A percentile compares a stretch with the other conserved stretches of the same genome.
Evolutionary conservation across 2,113 vertebrate genomes (phyloP).

Genomic region (Prionailurus bengalensis): DNA sequence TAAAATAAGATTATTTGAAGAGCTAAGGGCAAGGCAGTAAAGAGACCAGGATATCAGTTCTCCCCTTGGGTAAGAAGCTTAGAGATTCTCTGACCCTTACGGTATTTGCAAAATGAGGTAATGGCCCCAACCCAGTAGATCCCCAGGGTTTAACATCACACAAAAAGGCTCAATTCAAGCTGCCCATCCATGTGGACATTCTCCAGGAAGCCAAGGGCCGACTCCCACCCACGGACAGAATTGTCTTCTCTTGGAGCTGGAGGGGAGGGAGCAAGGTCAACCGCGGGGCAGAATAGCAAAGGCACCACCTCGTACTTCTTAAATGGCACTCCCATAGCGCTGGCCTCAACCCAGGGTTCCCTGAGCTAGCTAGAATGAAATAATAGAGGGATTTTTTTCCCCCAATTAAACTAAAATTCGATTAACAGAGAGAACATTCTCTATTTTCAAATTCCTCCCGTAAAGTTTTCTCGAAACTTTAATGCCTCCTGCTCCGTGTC

Average conservation of each 20-base stretch:
- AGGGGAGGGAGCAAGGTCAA: not conserved
- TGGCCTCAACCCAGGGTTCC: not conserved
- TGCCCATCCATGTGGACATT: not conserved
- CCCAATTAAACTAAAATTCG: not conserved
- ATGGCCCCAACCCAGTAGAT: not conserved
- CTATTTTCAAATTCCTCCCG: not conserved
- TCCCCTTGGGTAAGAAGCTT: not conserved
- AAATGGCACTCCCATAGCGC: not conserved
- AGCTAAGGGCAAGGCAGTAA: not conserved
- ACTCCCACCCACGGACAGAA: not conserved
- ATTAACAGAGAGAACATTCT: not conserved
- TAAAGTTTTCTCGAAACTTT: not conserved
- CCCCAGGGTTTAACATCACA: not conserved
- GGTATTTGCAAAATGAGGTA: slow-evolving; percentile 11
- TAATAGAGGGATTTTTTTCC: not conserved
- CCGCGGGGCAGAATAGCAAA: not conserved
- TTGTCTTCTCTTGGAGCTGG: not conserved
- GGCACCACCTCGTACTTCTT: not conserved
- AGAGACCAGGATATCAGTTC: not conserved
- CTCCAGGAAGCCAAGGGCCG: not conserved
- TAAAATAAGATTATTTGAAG: not conserved
- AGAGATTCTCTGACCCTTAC: not conserved
- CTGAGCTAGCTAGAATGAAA: not conserved
- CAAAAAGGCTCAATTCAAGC: not conserved
- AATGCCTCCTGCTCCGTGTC: not conserved